These are phyloP conservation scores for Peromyscus eremicus DNA, from an alignment of 2,797 vertebrate genomes.

Conservation along the genomic window DNA sequence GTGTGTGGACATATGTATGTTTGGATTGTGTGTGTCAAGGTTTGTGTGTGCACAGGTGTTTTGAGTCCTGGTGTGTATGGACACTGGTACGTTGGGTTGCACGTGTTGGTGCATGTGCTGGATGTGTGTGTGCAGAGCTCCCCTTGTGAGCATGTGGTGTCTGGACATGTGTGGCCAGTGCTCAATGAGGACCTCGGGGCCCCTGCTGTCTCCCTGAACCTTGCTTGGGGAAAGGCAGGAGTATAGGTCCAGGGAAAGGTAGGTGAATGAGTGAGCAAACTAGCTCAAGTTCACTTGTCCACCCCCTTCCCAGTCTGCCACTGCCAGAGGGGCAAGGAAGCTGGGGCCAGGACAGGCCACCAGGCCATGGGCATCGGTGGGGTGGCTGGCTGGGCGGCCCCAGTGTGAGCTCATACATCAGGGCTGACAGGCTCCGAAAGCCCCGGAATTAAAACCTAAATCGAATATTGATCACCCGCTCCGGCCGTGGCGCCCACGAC, in stretches of 20 bases:
- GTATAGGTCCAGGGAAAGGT: background rate
- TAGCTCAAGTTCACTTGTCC: background rate
- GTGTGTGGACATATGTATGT: no score
- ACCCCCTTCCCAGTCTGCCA: background rate
- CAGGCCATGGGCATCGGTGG: slow-evolving; percentile 80
- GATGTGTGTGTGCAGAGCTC: background rate
- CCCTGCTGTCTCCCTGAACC: background rate
- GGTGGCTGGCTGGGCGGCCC: slow-evolving; percentile 94
- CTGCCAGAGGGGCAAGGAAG: slow-evolving; percentile 41
- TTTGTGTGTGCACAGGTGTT: background rate
- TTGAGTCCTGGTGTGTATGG: background rate
- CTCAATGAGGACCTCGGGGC: background rate
- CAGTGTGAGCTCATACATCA: slow-evolving; percentile 99
- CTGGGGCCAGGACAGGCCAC: slow-evolving; percentile 77
- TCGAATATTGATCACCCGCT: slow-evolving; percentile 98
- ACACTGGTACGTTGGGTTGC: background rate
- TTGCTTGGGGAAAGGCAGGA: background rate
- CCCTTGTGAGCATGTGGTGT: background rate
- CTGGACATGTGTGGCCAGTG: background rate
- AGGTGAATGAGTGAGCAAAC: background rate
- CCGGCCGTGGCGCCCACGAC: slow-evolving; percentile 93
- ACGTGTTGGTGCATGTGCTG: background rate
- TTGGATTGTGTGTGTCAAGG: background rate
- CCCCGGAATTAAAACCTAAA: slow-evolving; percentile 99
- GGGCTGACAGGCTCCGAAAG: slow-evolving; percentile 99